Conservation (phyloP, 2,113 vertebrate genomes). For the Sapayoa aenigma region DNA sequence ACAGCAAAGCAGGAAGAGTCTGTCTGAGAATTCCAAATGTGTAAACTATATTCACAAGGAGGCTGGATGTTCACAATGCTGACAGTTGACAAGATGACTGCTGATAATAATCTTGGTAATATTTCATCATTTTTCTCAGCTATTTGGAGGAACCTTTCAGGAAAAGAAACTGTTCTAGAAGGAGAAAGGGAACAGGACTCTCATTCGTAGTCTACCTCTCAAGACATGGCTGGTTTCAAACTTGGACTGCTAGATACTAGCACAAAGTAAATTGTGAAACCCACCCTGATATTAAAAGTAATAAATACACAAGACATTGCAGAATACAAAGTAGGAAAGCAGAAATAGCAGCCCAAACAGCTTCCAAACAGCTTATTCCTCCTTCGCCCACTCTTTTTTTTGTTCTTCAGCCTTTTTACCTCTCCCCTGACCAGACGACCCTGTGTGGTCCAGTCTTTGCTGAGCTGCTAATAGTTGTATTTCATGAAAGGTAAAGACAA, state of each 20-base stretch:
- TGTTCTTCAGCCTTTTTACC: not conserved
- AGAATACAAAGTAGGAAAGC: not conserved
- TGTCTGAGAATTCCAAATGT: not conserved
- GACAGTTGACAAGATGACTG: not conserved
- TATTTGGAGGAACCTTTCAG: not conserved
- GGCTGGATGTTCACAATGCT: not conserved
- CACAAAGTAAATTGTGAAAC: not conserved
- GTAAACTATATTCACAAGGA: not conserved
- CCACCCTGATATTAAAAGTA: not conserved
- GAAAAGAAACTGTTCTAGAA: not conserved
- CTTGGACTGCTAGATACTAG: not conserved
- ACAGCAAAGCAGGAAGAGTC: not conserved
- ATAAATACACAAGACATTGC: not conserved
- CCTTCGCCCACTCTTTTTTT: not conserved
- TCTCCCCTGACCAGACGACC: not conserved
- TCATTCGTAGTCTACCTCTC: not conserved
- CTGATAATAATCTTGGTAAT: not conserved
- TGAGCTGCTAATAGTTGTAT: not conserved
- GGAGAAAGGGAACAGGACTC: not conserved
- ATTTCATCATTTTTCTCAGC: not conserved
- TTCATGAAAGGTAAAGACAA: slow-evolving; percentile 40
- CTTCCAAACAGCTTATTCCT: not conserved
- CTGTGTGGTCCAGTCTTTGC: slow-evolving; percentile 12
- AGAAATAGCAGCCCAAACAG: not conserved
- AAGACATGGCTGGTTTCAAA: not conserved